A percentile compares a stretch with the other conserved stretches of the same genome.
Conservation (phyloP, 2,797 vertebrate genomes). For the Diplodus puntazzo region DNA sequence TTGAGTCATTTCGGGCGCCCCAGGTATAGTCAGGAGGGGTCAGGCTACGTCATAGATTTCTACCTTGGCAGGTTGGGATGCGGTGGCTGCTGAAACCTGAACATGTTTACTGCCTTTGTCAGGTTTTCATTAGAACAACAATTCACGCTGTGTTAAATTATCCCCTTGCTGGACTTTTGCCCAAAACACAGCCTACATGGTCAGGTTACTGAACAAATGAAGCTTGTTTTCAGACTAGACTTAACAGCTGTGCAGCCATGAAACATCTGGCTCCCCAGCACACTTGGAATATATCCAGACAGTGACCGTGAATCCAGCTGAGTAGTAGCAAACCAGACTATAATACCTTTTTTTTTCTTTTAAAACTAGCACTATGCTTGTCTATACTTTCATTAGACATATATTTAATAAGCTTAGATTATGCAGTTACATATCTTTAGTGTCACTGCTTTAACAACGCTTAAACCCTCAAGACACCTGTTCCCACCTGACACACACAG, state of each 20-base stretch:
- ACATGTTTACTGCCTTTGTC: slow-evolving; percentile 29
- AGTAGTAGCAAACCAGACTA: background rate
- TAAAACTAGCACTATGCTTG: background rate
- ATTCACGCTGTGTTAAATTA: background rate
- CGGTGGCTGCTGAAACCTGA: slow-evolving; percentile 31
- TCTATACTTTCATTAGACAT: background rate
- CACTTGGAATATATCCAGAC: slow-evolving; percentile 55
- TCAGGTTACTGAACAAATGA: slow-evolving; percentile 24
- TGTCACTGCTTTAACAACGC: background rate
- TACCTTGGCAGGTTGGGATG: slow-evolving; percentile 72
- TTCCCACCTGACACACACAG: slow-evolving; percentile 16
- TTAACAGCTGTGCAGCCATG: slow-evolving; percentile 49
- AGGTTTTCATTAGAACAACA: background rate
- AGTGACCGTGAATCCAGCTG: slow-evolving; percentile 33
- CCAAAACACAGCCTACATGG: slow-evolving; percentile 6
- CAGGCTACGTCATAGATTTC: slow-evolving; percentile 65
- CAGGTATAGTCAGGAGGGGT: slow-evolving; percentile 65
- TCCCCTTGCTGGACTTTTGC: slow-evolving; percentile 1
- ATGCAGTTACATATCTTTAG: background rate
- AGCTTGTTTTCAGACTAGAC: slow-evolving; percentile 39
- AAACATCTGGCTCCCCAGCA: slow-evolving; percentile 67
- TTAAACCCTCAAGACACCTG: slow-evolving; percentile 25
- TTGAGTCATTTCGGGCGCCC: slow-evolving; percentile 58
- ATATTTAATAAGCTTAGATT: background rate
- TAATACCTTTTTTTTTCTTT: background rate